Evolutionary conservation across 2,888 invertebrate species (phyloP), one percentile per base, ranked within the genome.

Genomic region (Halocaridina rubra): DNA sequence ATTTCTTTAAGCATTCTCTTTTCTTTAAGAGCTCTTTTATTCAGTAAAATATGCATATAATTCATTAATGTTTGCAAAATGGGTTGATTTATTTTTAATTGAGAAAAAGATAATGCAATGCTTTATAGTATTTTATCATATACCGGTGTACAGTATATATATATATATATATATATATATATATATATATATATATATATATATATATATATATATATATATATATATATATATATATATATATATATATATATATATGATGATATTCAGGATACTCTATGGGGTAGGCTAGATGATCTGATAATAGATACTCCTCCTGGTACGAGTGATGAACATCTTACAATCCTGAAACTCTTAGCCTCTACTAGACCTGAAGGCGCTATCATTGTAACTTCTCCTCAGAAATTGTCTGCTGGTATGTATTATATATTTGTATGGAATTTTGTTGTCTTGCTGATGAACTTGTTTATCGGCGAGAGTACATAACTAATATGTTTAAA

Each of bases 291-390:
- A 87, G 98, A 98, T 91, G 96, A 96, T 90, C 91, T 98, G 57
- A 92, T 98, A 24, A 94, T 98, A 79, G 98, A 98, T 90, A 98
- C 98, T 1, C 98, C 98, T 0, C 98, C 98, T 59, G 98, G 86
- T 96, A 4, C 98, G 97, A 0, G 98, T 59, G 88, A 98, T 92
- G 98, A 99, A 92, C 98, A 98, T 92, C 93, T 98, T 33, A 96
- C 97, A 0, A 94, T 95, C 0, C 94, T 95, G 1, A 90, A 92
- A 89, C 90, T 90, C 64, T 81, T 90, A 64, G 88, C 91, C 89
- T 81, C 90, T 29, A 90, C 92, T 27, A 93, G 93, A 0, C 91
- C 95, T 89, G 93, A 94, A 74, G 96, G 96, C 22, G 97, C 96
- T 0, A 91, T 98, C 61, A 93, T 99, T 86, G 95, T 99, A 7